Conservation (phyloP, 2,797 vertebrate genomes). For the Falco peregrinus region DNA sequence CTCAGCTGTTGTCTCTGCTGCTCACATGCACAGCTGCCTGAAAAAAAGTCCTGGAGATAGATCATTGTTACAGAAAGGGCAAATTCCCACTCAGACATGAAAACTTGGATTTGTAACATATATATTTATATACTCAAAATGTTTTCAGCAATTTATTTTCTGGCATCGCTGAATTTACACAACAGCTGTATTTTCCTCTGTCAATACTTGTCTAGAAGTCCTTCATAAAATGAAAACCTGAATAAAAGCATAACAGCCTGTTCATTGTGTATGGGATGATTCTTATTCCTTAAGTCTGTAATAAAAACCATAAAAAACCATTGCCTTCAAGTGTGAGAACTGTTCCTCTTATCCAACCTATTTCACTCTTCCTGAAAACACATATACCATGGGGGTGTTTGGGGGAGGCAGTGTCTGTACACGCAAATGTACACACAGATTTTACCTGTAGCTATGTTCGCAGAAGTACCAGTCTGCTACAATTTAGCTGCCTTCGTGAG, state of each 20-base stretch:
- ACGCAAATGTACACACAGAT: background rate
- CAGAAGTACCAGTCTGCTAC: background rate
- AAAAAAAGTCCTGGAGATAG: background rate
- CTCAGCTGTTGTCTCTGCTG: background rate
- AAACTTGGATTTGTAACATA: background rate
- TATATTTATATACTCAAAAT: background rate
- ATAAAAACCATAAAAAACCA: background rate
- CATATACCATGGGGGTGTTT: no score
- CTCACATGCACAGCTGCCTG: background rate
- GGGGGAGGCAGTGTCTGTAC: background rate
- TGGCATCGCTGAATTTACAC: background rate
- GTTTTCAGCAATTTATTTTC: background rate
- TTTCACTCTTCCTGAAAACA: background rate
- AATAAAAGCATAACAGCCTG: background rate
- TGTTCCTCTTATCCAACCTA: background rate
- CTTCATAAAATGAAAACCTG: background rate
- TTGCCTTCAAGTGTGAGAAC: background rate
- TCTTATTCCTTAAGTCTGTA: background rate
- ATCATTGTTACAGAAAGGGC: background rate
- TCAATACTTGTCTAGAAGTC: background rate
- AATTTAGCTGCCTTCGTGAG: background rate
- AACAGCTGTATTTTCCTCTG: background rate
- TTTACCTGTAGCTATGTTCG: background rate
- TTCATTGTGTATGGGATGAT: background rate
- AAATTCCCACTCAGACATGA: background rate